Evolutionary conservation across 2,888 invertebrate genomes (phyloP).

Genomic region (Ptilodon capucinus): DNA sequence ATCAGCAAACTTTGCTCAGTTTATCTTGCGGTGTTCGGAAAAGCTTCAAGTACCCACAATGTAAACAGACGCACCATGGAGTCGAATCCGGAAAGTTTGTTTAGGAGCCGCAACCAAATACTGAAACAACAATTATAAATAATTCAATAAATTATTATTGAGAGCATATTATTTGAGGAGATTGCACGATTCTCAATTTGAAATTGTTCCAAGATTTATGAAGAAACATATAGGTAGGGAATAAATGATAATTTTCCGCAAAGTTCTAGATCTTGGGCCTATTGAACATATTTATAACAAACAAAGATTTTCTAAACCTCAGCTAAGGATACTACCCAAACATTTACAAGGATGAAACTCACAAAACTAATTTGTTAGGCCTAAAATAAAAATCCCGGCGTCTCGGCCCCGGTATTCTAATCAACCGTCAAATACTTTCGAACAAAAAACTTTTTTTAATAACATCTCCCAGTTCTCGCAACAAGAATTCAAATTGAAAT

Average conservation of each 20-base stretch:
- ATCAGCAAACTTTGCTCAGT: neutral
- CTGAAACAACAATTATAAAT: conserved; percentile 31
- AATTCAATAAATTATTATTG: conserved; percentile 36
- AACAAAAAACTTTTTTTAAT: conserved; percentile 59
- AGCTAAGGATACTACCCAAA: conserved; percentile 8
- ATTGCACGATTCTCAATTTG: neutral
- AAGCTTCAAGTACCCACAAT: conserved; percentile 5
- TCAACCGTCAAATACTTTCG: conserved; percentile 44
- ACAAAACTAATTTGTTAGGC: conserved; percentile 31
- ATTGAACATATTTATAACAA: no score
- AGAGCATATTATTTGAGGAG: conserved; percentile 22
- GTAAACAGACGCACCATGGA: conserved; percentile 18
- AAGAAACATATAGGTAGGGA: no score
- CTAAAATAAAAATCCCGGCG: conserved; percentile 22
- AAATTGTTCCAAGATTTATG: no score
- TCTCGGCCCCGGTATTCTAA: conserved; percentile 30
- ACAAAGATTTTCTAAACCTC: no score
- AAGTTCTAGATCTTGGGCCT: no score
- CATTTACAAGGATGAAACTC: conserved; percentile 16
- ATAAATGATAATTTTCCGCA: no score
- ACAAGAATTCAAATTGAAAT: conserved; percentile 79
- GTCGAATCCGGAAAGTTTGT: conserved; percentile 27
- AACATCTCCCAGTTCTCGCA: conserved; percentile 52
- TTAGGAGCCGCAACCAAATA: conserved; percentile 26
- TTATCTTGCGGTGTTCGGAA: neutral